Percentiles rank a stretch among this genome's conserved stretches.
These are phyloP conservation scores for Mellilla xanthometata DNA, from an alignment of 2,888 invertebrate genomes.

Conservation along the genomic window DNA sequence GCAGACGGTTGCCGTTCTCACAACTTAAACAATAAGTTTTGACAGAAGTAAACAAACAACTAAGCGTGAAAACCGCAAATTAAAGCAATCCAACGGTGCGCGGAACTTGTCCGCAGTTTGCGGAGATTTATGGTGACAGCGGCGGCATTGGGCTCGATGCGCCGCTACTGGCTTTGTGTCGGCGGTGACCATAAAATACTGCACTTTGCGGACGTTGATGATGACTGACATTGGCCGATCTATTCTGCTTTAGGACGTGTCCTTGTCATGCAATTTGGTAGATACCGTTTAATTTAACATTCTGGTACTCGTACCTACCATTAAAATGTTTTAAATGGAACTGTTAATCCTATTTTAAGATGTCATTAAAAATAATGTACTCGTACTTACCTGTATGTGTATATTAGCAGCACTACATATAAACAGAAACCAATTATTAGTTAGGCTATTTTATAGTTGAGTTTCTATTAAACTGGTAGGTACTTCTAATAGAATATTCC, in stretches of 20 bases:
- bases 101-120: constrained; percentile 40
- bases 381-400: too few relatives aligned
- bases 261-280: constrained; percentile 5
- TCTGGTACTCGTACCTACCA: too few relatives aligned
- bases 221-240: constrained; percentile 52
- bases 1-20: constrained; percentile 12
- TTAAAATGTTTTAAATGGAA: too few relatives aligned
- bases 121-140: constrained; percentile 52
- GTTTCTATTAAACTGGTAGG: too few relatives aligned
- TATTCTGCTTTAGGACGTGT: constrained; percentile 37
- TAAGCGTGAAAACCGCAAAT: constrained; percentile 39
- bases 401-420: too few relatives aligned
- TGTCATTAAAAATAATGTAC: too few relatives aligned
- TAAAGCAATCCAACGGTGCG: constrained; percentile 36
- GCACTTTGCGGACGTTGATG: constrained; percentile 49
- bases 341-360: too few relatives aligned
- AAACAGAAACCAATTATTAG: too few relatives aligned
- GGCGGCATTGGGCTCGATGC: constrained; percentile 30
- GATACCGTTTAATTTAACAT: constrained; percentile 5
- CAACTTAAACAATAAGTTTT: constrained; percentile 16
- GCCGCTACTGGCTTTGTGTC: constrained; percentile 29
- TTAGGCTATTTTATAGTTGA: too few relatives aligned
- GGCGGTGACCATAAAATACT: constrained; percentile 48
- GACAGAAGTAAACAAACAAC: constrained; percentile 29
- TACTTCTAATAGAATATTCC: too few relatives aligned